Conservation (phyloP, 2,888 invertebrate species). For the Archaeoteleia sp. region DNA sequence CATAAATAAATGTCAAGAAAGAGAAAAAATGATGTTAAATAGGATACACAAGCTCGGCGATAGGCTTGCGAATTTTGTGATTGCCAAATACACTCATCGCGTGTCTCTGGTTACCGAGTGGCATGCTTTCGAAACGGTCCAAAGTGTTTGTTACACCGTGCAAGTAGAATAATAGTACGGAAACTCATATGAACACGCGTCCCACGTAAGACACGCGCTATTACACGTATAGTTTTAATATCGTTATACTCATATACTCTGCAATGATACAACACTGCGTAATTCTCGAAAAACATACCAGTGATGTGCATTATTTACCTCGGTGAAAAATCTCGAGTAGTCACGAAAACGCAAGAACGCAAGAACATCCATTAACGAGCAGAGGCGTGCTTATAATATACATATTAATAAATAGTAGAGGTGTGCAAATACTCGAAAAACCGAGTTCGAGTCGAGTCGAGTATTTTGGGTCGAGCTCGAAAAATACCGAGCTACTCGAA, state of each 20-base stretch:
- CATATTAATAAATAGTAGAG: slow-evolving; percentile 49
- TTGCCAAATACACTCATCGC: slow-evolving; percentile 18
- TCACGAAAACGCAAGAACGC: slow-evolving; percentile 48
- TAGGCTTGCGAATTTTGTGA: slow-evolving; percentile 21
- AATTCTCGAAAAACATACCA: slow-evolving; percentile 39
- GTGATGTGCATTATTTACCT: slow-evolving; percentile 40
- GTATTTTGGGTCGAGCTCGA: no score
- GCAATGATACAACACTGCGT: slow-evolving; percentile 29
- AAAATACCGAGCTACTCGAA: no score
- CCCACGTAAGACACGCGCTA: slow-evolving; percentile 37
- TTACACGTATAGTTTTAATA: slow-evolving; percentile 22
- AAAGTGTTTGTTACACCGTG: slow-evolving; percentile 56
- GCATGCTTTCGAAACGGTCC: slow-evolving; percentile 47
- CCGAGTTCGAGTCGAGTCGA: no score
- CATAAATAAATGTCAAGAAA: slow-evolving; percentile 5
- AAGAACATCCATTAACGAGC: slow-evolving; percentile 60
- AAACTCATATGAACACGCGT: slow-evolving; percentile 41
- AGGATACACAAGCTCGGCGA: slow-evolving; percentile 27
- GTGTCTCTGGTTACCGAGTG: slow-evolving; percentile 24
- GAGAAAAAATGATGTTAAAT: neutral
- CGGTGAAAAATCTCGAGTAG: slow-evolving; percentile 32
- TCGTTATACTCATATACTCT: slow-evolving; percentile 14
- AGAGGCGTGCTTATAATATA: slow-evolving; percentile 60
- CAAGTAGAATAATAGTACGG: slow-evolving; percentile 42
- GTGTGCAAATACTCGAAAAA: no score